Percentiles rank a stretch among this genome's conserved stretches.
Conservation (phyloP, 92 coral and sea anemone genomes). For the Muricea muricata region DNA sequence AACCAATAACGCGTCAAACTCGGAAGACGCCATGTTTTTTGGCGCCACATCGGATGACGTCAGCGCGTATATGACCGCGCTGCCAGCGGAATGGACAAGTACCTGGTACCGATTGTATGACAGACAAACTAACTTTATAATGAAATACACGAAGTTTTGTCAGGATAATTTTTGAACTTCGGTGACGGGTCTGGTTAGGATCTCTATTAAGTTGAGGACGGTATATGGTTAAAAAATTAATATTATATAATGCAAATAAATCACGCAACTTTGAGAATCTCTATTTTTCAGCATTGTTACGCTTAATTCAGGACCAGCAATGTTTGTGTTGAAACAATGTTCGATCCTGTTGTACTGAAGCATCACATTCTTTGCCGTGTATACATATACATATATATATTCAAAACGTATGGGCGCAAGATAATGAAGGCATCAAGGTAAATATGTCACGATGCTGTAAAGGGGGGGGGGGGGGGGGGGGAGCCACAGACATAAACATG, state of each 20-base stretch:
- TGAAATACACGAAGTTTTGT: conserved; percentile 19
- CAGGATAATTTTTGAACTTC: not conserved
- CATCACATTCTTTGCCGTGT: too few relatives aligned
- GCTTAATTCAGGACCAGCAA: too few relatives aligned
- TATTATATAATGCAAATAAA: not conserved
- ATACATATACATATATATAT: too few relatives aligned
- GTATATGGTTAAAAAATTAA: not conserved
- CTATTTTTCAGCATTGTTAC: too few relatives aligned
- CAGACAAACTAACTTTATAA: conserved; percentile 57
- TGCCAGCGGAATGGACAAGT: conserved; percentile 61
- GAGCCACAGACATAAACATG: too few relatives aligned
- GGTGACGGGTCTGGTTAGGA: not conserved
- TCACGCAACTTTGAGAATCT: too few relatives aligned
- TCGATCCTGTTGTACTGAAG: too few relatives aligned
- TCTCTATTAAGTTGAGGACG: not conserved
- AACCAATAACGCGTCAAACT: not conserved
- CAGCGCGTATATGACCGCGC: conserved; percentile 1
- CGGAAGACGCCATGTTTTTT: not conserved
- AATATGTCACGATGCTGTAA: too few relatives aligned
- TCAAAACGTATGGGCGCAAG: too few relatives aligned
- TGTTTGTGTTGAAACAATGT: too few relatives aligned
- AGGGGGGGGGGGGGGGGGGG: too few relatives aligned
- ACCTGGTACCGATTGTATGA: conserved; percentile 77
- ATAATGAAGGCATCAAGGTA: too few relatives aligned
- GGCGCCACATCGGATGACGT: conserved; percentile 12